These are phyloP conservation scores for Anolis apletophallus DNA, from an alignment of 2,797 vertebrate species.

Conservation along the genomic window DNA sequence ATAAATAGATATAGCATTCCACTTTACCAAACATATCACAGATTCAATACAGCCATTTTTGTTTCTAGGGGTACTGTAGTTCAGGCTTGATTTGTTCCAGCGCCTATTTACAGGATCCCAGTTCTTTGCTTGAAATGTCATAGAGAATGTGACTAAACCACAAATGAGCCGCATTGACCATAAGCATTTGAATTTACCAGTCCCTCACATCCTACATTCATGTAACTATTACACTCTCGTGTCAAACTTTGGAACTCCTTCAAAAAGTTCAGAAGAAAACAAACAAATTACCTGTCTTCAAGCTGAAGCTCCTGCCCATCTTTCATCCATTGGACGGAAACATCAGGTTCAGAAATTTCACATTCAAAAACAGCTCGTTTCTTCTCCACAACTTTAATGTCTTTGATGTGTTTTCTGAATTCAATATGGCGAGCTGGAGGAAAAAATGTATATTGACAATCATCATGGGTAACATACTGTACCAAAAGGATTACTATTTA, in stretches of 20 bases:
- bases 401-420: conserved; percentile 97
- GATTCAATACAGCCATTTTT: too few relatives aligned
- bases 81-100: too few relatives aligned
- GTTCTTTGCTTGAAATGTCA: neutral
- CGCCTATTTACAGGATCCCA: too few relatives aligned
- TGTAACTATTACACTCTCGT: neutral
- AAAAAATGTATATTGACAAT: conserved; percentile 23
- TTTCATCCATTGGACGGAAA: conserved; percentile 97
- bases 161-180: neutral
- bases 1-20: too few relatives aligned
- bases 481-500: neutral
- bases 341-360: conserved; percentile 95
- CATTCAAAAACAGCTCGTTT: conserved; percentile 96
- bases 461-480: neutral
- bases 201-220: neutral
- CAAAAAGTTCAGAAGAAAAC: neutral
- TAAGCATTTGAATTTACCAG: neutral
- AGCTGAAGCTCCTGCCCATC: conserved; percentile 92
- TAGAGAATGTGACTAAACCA: neutral
- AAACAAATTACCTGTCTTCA: conserved; percentile 83
- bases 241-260: neutral
- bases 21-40: too few relatives aligned
- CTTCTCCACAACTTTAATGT: conserved; percentile 97
- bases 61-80: too few relatives aligned
- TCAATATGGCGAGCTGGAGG: conserved; percentile 93